A percentile compares a stretch with the other conserved stretches of the same genome.
Conservation (phyloP, 92 coral and sea anemone genomes). For the Muricea muricata region DNA sequence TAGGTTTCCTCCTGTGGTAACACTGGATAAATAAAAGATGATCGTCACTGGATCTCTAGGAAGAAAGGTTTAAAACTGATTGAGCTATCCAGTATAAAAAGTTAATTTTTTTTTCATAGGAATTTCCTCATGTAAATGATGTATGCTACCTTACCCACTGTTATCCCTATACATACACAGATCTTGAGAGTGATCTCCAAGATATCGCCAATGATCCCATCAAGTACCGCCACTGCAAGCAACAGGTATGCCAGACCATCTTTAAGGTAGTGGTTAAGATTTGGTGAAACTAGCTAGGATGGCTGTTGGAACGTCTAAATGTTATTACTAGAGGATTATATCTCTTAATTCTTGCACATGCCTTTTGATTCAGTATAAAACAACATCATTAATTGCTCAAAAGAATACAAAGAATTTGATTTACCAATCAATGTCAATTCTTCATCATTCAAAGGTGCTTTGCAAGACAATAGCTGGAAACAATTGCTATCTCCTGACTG, state of each 20-base stretch:
- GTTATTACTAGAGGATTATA: too few species aligned
- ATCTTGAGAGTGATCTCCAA: conserved; percentile 78
- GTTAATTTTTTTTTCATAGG: conserved; percentile 53
- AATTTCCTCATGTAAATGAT: conserved; percentile 79
- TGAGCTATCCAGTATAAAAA: conserved; percentile 13
- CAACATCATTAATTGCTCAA: too few species aligned
- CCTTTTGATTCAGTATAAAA: too few species aligned
- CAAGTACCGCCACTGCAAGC: conserved; percentile 72
- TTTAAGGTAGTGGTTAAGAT: too few species aligned
- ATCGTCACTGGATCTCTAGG: background rate
- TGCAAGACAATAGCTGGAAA: conserved; percentile 97
- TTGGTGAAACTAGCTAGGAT: too few species aligned
- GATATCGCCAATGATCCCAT: conserved; percentile 70
- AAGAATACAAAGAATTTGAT: background rate
- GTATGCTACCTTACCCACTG: conserved; percentile 94
- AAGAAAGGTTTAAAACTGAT: background rate
- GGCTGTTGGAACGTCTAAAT: too few species aligned
- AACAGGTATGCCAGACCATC: conserved; percentile 86
- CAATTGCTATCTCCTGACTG: conserved; percentile 81
- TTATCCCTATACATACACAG: conserved; percentile 96
- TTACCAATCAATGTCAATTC: too few species aligned
- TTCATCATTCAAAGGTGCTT: conserved; percentile 82
- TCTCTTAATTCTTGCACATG: too few species aligned
- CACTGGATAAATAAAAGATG: background rate
- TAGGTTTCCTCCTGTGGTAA: too few species aligned